Conservation (phyloP, 2,888 invertebrate genomes). For the Muschampia plurimacula region DNA sequence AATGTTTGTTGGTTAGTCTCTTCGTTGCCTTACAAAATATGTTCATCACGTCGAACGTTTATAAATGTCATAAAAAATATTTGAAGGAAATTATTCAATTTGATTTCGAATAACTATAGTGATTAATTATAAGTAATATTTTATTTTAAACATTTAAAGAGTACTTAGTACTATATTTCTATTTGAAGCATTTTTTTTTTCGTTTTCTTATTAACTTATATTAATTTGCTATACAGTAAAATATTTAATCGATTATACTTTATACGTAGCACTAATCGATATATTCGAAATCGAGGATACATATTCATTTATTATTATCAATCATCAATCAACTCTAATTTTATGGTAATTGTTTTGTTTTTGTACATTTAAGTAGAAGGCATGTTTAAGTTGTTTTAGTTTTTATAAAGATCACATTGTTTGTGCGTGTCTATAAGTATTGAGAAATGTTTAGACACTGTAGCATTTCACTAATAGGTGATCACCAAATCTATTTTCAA, state of each 20-base stretch:
- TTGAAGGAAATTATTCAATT: constrained; percentile 68
- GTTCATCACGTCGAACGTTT: constrained; percentile 67
- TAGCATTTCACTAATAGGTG: constrained; percentile 22
- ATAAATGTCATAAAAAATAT: constrained; percentile 80
- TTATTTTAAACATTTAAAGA: constrained; percentile 49
- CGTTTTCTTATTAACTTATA: constrained; percentile 52
- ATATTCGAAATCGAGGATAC: constrained; percentile 53
- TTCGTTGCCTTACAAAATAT: constrained; percentile 82
- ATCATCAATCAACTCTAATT: constrained; percentile 32
- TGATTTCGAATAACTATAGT: constrained; percentile 51
- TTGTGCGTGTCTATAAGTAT: constrained; percentile 68
- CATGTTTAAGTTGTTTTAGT: constrained; percentile 55
- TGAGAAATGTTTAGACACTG: constrained; percentile 35
- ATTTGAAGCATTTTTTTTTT: constrained; percentile 68
- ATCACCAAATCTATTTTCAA: background rate
- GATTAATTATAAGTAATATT: constrained; percentile 52
- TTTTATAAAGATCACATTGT: constrained; percentile 59
- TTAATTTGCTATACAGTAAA: constrained; percentile 55
- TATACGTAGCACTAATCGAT: constrained; percentile 54
- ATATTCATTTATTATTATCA: constrained; percentile 27
- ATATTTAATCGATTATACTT: constrained; percentile 50
- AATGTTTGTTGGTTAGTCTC: constrained; percentile 84
- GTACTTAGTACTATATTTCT: constrained; percentile 67
- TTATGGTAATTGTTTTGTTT: constrained; percentile 42
- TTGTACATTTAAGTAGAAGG: constrained; percentile 59